Base-by-base conservation (phyloP, 2,888 invertebrate genomes). In the Agriotes lineatus region DNA sequence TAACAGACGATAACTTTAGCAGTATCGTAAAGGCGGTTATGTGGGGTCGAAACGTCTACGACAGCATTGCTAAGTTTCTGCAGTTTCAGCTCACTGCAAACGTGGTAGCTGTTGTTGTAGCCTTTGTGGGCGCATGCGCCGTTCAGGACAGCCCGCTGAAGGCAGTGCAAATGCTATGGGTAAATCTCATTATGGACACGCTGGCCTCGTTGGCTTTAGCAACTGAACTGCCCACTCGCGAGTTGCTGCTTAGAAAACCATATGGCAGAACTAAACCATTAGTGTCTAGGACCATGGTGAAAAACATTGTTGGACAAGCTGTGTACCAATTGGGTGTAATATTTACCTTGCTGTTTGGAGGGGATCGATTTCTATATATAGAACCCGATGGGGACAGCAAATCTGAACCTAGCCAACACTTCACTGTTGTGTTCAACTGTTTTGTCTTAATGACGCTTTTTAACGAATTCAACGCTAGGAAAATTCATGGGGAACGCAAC, bases 361-460 rank as follows among this genome's bases (percentile, higher is more conserved):
- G 98, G 97, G 95, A 97, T 85, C 86, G 86, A 77, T 82, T 97
- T 79, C 90, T 99, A 80, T 96, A 97, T 88, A 97, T 99, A 85
- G 96, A 96, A 76, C 93, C 93, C 68, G 99, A 98, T 25, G 90
- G 93, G 71, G 90, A 89, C 45, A 91, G 92, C 74, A 89, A 90
- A 68, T 85, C 93, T 61, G 93, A 93, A 72, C 97, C 99, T 69
- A 92, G 96, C 44, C 94, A 96, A 86, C 99, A 99, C 87, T 99
- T 99, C 88, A 99, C 99, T 62, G 94, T 99, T 83, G 98, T 99
- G 84, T 99, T 99, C 89, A 99, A 99, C 87, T 95, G 98, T 25
- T 99, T 99, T 87, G 99, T 99, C 74, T 96, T 99, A 96, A 99
- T 99, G 99, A 99, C 99, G 10, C 89, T 99, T 74, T 99, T 99